Conservation (phyloP, 1,140 invertebrate genomes). For the Macrocentrus cingulum region DNA sequence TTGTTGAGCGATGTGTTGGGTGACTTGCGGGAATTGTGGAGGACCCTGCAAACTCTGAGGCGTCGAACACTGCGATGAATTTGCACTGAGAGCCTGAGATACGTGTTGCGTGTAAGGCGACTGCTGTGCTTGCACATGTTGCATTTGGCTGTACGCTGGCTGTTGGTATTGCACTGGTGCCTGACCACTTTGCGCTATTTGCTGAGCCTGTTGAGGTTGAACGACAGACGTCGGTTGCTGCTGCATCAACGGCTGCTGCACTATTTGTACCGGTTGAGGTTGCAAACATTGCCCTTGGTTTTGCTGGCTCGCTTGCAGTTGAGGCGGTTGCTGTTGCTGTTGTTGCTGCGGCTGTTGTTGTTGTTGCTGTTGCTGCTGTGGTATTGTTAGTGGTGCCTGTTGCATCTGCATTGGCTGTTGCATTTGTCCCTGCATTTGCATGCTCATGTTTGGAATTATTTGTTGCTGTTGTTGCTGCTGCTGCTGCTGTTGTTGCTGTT, state of each 20-base stretch:
- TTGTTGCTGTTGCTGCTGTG: slow-evolving; percentile 56
- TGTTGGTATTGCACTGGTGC: slow-evolving; percentile 56
- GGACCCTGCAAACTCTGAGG: slow-evolving; percentile 59
- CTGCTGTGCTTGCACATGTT: slow-evolving; percentile 46
- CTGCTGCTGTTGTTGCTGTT: slow-evolving; percentile 43
- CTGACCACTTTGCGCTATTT: slow-evolving; percentile 56
- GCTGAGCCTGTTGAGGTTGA: slow-evolving; percentile 63
- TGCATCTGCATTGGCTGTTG: slow-evolving; percentile 31
- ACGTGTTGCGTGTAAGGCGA: slow-evolving; percentile 48
- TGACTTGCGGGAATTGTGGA: slow-evolving; percentile 56
- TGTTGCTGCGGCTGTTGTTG: too few relatives aligned
- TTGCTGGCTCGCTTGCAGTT: slow-evolving; percentile 21
- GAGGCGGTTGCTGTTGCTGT: slow-evolving; percentile 52
- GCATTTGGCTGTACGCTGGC: slow-evolving; percentile 38
- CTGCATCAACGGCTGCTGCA: slow-evolving; percentile 47
- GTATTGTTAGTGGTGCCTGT: slow-evolving; percentile 32
- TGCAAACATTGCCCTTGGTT: slow-evolving; percentile 17
- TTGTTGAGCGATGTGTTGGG: slow-evolving; percentile 39
- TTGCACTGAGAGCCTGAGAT: slow-evolving; percentile 47
- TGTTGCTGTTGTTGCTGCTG: slow-evolving; percentile 52
- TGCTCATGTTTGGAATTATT: slow-evolving; percentile 34
- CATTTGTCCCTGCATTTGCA: slow-evolving; percentile 29
- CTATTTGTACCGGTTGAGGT: slow-evolving; percentile 14
- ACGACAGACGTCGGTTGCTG: slow-evolving; percentile 63
- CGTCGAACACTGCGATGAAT: slow-evolving; percentile 63